Base-by-base conservation (phyloP, 1,140 invertebrate species). In the Ooceraea biroi region DNA sequence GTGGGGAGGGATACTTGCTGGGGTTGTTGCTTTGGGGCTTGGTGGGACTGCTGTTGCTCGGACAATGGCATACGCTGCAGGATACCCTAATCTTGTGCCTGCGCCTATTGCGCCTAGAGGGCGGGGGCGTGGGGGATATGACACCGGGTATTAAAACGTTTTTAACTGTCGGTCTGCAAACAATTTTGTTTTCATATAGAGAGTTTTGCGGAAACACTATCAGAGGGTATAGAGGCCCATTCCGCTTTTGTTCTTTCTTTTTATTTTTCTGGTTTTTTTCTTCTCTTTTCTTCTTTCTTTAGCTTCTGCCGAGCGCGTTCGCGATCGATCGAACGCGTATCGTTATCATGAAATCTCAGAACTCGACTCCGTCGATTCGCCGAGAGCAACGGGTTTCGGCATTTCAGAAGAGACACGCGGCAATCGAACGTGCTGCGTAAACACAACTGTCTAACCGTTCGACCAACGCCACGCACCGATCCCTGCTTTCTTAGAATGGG, bases 121-220 rank as follows among this genome's bases (percentile, higher is more conserved):
- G 91, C 90, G 85, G 84, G 91, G 92, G 91, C 86, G 92, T 91
- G 88, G 93, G 93, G 92, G 91, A 94, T 92, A 93, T 92, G 94
- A 94, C 93, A 94, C 93, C 92, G 93, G 94, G 94, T 94, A 94
- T 93, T 91, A 93, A 93, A 91, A 94, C 92, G 93, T 93, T 94
- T 94, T 94, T 94, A 94, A 94, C 92, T 94, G 93, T 94, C 92
- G 93, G 93, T 94, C 94, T 94, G 94, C 85, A 94, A 94, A 94
- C 92, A 94, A 94, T 91, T 88, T 94, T 93, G 11, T 58, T 93
- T 93, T 93, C 87, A 93, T 92, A 90, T 91, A 92, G 84, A 90
- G 86, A 90, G 87, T 92, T 90, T 90, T 91, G 90, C 85, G 82
- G 46, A 83, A 60, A 87, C 36, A 82, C 72, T 74, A 84, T 66